phyloP scores from a whole-genome alignment of 30 jellyfish, hydroid and myxozoan genomes.

The Cassiopea andromeda region DNA sequence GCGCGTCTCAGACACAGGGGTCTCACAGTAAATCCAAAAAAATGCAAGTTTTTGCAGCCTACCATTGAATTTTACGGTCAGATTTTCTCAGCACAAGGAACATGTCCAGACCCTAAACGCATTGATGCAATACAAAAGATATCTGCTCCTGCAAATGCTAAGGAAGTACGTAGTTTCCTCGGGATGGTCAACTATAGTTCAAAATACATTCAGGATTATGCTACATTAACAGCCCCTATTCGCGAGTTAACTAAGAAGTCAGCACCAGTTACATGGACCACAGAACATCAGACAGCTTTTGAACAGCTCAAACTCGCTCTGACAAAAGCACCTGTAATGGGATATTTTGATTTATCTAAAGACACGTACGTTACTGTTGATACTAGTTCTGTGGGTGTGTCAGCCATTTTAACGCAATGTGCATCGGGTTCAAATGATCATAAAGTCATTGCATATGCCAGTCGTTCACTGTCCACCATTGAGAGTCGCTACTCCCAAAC shows the following conservation, averaged over 20 bases:
- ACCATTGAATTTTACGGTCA: background rate
- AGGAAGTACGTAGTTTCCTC: constrained; percentile 31
- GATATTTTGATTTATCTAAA: constrained; percentile 29
- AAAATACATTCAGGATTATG: constrained; percentile 14
- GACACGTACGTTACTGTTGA: constrained; percentile 46
- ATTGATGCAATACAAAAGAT: constrained; percentile 9
- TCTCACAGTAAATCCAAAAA: too few relatives aligned
- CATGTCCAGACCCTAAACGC: constrained; percentile 59
- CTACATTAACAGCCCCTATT: constrained; percentile 61
- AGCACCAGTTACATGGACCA: constrained; percentile 13
- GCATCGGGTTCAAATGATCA: background rate
- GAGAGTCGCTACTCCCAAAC: constrained; percentile 60
- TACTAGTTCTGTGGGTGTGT: constrained; percentile 46
- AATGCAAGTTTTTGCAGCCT: too few relatives aligned
- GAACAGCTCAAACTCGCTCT: constrained; percentile 23
- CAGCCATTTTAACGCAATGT: too few relatives aligned
- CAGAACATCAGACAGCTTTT: constrained; percentile 29
- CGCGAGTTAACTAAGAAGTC: constrained; percentile 32
- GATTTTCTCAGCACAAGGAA: too few relatives aligned
- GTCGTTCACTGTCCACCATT: background rate
- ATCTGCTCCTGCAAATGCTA: constrained; percentile 20
- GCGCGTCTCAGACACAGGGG: too few relatives aligned
- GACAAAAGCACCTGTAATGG: constrained; percentile 34
- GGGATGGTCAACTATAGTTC: constrained; percentile 45
- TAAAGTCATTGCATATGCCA: constrained; percentile 41